Conservation (phyloP, 2,888 invertebrate genomes). For the Apoderus coryli region DNA sequence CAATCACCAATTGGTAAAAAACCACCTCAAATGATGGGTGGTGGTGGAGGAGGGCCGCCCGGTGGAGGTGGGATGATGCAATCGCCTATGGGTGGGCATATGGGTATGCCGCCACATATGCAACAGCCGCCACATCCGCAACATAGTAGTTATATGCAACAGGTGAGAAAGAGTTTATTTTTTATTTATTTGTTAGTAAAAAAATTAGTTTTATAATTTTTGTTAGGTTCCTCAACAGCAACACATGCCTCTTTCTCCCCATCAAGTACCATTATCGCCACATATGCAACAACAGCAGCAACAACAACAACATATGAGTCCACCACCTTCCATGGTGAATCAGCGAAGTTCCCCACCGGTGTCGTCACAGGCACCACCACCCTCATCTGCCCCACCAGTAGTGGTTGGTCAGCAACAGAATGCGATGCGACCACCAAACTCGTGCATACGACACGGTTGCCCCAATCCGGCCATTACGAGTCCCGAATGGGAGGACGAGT, state of each 20-base stretch:
- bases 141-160: conserved; percentile 34
- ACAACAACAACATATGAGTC: conserved; percentile 34
- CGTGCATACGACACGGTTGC: conserved; percentile 82
- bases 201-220: conserved; percentile 4
- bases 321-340: conserved; percentile 36
- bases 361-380: conserved; percentile 27
- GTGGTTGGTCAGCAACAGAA: conserved; percentile 31
- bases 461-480: conserved; percentile 80
- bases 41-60: conserved; percentile 24
- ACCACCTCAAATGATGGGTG: conserved; percentile 32
- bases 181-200: no score
- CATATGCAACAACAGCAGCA: conserved; percentile 26
- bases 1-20: conserved; percentile 34
- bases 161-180: no score
- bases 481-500: conserved; percentile 93
- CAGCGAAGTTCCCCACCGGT: conserved; percentile 44
- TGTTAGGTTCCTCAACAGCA: conserved; percentile 26
- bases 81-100: conserved; percentile 34
- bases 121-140: conserved; percentile 28
- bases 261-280: conserved; percentile 23
- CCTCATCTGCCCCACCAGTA: conserved; percentile 34
- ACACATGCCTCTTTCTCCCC: conserved; percentile 29
- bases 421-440: conserved; percentile 32
- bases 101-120: conserved; percentile 30
- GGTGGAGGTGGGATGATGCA: conserved; percentile 17